Evolutionary conservation across 2,113 vertebrate species (phyloP).

Genomic region (Nanorana parkeri): DNA sequence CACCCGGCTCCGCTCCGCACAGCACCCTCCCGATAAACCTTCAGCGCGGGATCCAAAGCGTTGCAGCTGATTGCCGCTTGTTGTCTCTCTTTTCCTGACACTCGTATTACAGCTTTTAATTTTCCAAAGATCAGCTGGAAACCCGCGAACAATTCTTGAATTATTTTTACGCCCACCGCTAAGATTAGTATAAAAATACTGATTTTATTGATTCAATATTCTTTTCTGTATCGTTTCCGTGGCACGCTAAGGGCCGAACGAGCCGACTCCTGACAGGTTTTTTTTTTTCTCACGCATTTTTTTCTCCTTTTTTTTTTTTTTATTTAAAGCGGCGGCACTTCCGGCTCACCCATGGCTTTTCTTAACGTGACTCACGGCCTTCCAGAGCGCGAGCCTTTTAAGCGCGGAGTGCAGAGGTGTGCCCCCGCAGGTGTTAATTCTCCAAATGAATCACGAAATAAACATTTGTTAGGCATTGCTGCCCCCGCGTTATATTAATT

Average conservation of each 20-base stretch:
- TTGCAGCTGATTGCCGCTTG: neutral
- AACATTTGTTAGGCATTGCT: slow-evolving; percentile 44
- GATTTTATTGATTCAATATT: neutral
- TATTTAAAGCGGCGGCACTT: neutral
- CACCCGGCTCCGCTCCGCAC: no score
- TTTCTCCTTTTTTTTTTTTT: neutral
- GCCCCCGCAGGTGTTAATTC: slow-evolving; percentile 28
- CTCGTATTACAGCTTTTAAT: slow-evolving; percentile 9
- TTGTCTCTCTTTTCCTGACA: neutral
- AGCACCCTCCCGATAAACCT: no score
- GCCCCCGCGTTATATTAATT: slow-evolving; percentile 49
- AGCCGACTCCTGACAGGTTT: neutral
- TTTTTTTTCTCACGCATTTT: neutral
- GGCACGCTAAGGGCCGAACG: neutral
- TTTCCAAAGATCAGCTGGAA: neutral
- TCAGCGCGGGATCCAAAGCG: no score
- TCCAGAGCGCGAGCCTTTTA: slow-evolving; percentile 11
- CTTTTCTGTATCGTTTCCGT: neutral
- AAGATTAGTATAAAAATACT: slow-evolving; percentile 9
- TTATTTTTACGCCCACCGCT: slow-evolving; percentile 13
- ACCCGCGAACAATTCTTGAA: neutral
- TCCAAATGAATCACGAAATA: slow-evolving; percentile 48
- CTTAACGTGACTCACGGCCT: slow-evolving; percentile 39
- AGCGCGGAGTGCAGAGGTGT: slow-evolving; percentile 41
- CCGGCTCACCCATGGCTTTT: slow-evolving; percentile 12